These are phyloP conservation scores for Drosophila anceps DNA, from an alignment of 2,888 invertebrate species.

Conservation along the genomic window DNA sequence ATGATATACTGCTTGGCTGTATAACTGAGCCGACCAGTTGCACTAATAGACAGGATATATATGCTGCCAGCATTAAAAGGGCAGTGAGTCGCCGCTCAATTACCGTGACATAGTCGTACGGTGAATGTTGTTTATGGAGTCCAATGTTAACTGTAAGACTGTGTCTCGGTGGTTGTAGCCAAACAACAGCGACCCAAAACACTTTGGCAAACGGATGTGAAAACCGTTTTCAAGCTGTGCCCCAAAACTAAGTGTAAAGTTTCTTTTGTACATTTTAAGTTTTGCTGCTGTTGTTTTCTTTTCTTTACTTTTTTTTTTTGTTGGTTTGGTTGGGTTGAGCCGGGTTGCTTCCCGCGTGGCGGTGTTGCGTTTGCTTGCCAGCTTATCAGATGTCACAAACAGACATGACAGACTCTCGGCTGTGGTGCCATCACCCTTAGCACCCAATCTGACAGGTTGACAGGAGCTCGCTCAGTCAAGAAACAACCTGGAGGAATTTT, in stretches of 20 bases:
- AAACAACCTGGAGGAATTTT: constrained; percentile 67
- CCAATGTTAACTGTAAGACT: constrained; percentile 86
- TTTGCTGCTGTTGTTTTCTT: constrained; percentile 15
- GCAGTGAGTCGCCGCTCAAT: constrained; percentile 66
- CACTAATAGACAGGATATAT: constrained; percentile 58
- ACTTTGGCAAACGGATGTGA: constrained; percentile 23
- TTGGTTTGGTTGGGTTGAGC: background rate
- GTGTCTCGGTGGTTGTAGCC: constrained; percentile 85
- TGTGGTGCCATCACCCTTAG: constrained; percentile 40
- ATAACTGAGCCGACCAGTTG: background rate
- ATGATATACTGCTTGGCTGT: constrained; percentile 23
- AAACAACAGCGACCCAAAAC: constrained; percentile 51
- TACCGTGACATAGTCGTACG: constrained; percentile 86
- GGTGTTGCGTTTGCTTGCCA: constrained; percentile 32
- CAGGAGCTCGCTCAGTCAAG: constrained; percentile 56
- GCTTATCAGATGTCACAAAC: constrained; percentile 68
- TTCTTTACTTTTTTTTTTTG: background rate
- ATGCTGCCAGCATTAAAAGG: constrained; percentile 11
- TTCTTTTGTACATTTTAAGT: constrained; percentile 29
- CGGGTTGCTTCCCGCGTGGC: constrained; percentile 19
- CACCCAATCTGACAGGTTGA: constrained; percentile 72
- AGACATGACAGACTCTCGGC: constrained; percentile 49
- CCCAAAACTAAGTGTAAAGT: constrained; percentile 47
- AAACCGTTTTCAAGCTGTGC: constrained; percentile 23
- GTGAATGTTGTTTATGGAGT: constrained; percentile 85